Evolutionary conservation across 2,888 invertebrate species (phyloP), one percentile per base, ranked within the genome.

Genomic region (Cerastoderma edule): DNA sequence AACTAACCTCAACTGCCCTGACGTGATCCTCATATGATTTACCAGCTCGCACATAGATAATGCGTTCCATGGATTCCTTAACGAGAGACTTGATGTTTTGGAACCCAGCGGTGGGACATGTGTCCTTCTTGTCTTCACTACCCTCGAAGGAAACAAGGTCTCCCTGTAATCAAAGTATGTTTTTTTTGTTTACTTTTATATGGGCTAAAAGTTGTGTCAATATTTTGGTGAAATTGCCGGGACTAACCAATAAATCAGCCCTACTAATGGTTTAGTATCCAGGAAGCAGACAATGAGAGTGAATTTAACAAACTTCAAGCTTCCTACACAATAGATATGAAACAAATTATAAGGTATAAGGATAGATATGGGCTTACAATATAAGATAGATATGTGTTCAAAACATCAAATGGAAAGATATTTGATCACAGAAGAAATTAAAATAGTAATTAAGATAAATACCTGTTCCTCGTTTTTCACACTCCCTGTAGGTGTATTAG

Each of bases 1-100:
- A 10, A 46, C 60, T 24, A 63, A 83, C 86, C 81, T 83, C 83
- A 10, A 71, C 65, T 13, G 53, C 27, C 54, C 66, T 75, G 10
- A 86, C 77, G 67, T 83, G 83, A 19, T 84, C 83, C 57, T 83
- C 85, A 65, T 83, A 86, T 0, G 78, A 70, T 27, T 65, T 67
- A 0, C 86, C 86, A 46, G 78, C 76, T 27, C 46, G 39, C 27
- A 86, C 85, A 54, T 53, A 56, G 0, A 67, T 64, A 0, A 83
- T 80, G n/a, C 83, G 60, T 8, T 75, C 69, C 13, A 73, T 63
- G 16, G 82, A 78, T 50, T 83, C 81, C 16, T 60, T 44, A 10
- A 84, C 22, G 8, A 79, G 46, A 19, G 75, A 67, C 60, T 72
- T 80, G 22, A 85, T 80, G 28, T 72, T 74, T 30, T 71, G 65